phyloP scores from a whole-genome alignment of 2,797 vertebrate species.

The Picus viridis region DNA sequence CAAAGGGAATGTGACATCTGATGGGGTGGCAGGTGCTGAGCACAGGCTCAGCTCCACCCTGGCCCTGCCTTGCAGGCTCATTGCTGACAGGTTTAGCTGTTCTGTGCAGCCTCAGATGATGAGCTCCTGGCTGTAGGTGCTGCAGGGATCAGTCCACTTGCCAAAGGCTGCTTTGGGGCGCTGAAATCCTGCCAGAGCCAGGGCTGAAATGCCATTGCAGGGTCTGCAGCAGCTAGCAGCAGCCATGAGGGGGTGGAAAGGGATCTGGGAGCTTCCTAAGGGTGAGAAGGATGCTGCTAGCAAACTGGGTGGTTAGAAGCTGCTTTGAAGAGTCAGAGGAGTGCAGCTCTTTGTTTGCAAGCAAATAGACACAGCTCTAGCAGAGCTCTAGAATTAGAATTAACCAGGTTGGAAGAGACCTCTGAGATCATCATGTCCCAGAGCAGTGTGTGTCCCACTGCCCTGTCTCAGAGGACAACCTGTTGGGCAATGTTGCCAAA shows the following conservation, averaged over 20 bases:
- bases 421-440: too few species aligned
- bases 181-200: not conserved
- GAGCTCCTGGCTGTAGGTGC: not conserved
- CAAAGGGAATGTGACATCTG: not conserved
- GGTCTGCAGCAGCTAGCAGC: not conserved
- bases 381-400: not conserved
- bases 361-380: not conserved
- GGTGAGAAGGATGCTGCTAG: not conserved
- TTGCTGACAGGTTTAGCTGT: not conserved
- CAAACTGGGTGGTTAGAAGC: not conserved
- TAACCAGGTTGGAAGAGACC: too few species aligned
- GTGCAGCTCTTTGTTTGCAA: not conserved
- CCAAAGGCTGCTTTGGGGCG: not conserved
- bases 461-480: not conserved
- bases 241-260: not conserved
- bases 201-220: not conserved
- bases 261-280: not conserved
- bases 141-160: not conserved
- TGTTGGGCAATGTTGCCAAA: not conserved
- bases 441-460: fast-evolving
- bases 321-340: not conserved
- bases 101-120: not conserved
- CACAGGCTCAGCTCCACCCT: not conserved
- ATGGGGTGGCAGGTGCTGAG: not conserved
- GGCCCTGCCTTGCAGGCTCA: not conserved